Evolutionary conservation across 2,888 invertebrate genomes (phyloP).

Genomic region (Calephelis perditalis): DNA sequence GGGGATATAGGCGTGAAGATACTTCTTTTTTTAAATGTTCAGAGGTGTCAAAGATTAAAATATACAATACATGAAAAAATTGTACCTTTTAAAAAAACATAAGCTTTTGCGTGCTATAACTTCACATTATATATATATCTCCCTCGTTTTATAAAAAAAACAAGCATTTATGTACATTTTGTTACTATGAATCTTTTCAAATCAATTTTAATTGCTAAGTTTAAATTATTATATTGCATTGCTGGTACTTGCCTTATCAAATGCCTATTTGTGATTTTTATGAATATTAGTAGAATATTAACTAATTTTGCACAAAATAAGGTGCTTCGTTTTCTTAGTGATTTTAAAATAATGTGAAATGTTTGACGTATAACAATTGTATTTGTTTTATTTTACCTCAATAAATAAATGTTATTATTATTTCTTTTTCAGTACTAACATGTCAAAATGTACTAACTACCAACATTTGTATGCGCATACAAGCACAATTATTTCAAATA

Average conservation of each 20-base stretch:
- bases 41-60: too few relatives aligned
- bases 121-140: too few relatives aligned
- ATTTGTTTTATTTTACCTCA: conserved; percentile 34
- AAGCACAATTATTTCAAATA: neutral
- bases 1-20: too few relatives aligned
- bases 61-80: too few relatives aligned
- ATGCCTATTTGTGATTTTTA: conserved; percentile 6
- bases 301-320: conserved; percentile 2
- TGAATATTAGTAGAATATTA: neutral
- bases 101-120: too few relatives aligned
- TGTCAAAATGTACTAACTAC: conserved; percentile 39
- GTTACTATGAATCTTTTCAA: too few relatives aligned
- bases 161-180: too few relatives aligned
- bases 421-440: conserved; percentile 33
- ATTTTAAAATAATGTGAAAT: conserved; percentile 10
- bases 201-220: too few relatives aligned
- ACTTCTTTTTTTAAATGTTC: too few relatives aligned
- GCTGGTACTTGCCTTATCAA: neutral
- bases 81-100: too few relatives aligned
- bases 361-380: conserved; percentile 17
- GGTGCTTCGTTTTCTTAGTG: conserved; percentile 11
- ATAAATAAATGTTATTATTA: conserved; percentile 13
- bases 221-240: too few relatives aligned
- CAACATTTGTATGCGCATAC: conserved; percentile 8
- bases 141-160: too few relatives aligned